phyloP scores from a whole-genome alignment of 2,113 vertebrate species.

The Monarcha castaneiventris region DNA sequence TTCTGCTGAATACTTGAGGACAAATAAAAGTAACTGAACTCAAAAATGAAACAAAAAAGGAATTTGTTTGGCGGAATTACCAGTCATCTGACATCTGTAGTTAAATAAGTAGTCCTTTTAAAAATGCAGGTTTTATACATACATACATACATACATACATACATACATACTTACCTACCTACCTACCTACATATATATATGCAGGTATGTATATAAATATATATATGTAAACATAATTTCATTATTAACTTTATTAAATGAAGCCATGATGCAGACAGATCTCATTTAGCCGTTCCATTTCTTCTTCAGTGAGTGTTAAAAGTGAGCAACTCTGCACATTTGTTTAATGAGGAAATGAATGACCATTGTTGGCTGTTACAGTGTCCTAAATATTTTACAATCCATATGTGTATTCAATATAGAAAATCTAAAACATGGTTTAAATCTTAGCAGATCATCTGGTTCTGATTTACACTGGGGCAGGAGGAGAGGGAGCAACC shows the following conservation, averaged over 20 bases:
- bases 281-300: neutral
- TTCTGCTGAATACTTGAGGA: slow-evolving; percentile 63
- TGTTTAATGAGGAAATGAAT: neutral
- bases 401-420: neutral
- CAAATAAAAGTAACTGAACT: slow-evolving; percentile 61
- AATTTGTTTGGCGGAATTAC: slow-evolving; percentile 31
- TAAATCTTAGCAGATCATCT: neutral
- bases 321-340: neutral
- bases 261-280: neutral
- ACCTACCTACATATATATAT: no score
- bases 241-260: neutral
- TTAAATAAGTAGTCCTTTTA: slow-evolving; percentile 28
- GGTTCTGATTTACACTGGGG: neutral
- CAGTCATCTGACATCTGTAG: neutral
- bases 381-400: neutral
- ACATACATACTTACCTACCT: no score
- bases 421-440: neutral
- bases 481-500: neutral
- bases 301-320: neutral
- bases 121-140: neutral
- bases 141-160: neutral
- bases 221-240: neutral
- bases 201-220: neutral
- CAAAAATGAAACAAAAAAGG: neutral
- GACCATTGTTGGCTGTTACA: neutral